These are phyloP conservation scores for Poeciliopsis gracilis DNA, from an alignment of 2,797 vertebrate genomes.

Conservation along the genomic window DNA sequence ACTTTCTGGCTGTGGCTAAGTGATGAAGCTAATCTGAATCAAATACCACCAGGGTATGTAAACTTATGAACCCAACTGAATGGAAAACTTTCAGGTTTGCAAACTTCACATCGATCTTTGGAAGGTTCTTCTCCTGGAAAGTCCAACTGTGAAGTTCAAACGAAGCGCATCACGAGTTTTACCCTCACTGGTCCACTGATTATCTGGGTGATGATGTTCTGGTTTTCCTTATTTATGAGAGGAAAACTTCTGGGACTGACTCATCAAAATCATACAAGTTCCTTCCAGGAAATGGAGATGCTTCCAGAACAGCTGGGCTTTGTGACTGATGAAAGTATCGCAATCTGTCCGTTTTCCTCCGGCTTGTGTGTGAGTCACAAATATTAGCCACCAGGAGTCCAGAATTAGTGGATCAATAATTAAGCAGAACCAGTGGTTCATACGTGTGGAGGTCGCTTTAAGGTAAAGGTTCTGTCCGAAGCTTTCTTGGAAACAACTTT, in stretches of 20 bases:
- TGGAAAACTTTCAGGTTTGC: neutral
- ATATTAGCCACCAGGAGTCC: constrained; percentile 7
- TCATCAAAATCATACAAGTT: constrained; percentile 32
- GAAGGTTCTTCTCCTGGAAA: neutral
- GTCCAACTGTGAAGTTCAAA: neutral
- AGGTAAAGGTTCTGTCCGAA: neutral
- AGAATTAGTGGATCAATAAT: neutral
- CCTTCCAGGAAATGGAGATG: constrained; percentile 41
- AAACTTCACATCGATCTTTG: neutral
- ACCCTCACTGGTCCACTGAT: neutral
- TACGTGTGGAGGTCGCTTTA: neutral
- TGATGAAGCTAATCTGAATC: neutral
- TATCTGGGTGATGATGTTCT: neutral
- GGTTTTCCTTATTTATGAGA: neutral
- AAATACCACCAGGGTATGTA: neutral
- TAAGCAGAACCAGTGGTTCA: constrained; percentile 13
- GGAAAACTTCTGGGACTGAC: constrained; percentile 18
- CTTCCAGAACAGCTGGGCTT: neutral
- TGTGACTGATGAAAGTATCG: constrained; percentile 2
- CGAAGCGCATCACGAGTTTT: neutral
- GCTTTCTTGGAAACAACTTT: neutral
- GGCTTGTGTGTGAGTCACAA: constrained; percentile 20
- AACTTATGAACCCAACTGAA: neutral
- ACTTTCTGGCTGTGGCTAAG: neutral
- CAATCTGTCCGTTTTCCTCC: constrained; percentile 5